phyloP scores from a whole-genome alignment of 2,113 vertebrate genomes.

The Cichladusa arquata region DNA sequence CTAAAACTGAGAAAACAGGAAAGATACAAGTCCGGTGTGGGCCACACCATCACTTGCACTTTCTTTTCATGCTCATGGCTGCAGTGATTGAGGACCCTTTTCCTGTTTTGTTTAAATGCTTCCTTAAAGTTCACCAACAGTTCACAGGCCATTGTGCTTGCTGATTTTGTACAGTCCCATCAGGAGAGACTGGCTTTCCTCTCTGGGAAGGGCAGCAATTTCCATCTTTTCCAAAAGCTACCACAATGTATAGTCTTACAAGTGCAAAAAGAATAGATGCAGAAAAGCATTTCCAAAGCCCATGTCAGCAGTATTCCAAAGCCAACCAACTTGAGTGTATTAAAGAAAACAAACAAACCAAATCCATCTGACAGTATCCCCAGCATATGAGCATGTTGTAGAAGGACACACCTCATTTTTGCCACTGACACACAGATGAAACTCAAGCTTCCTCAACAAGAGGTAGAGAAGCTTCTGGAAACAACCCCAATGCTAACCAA shows the following conservation, averaged over 20 bases:
- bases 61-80: neutral
- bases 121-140: constrained; percentile 25
- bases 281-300: neutral
- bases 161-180: neutral
- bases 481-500: neutral
- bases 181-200: neutral
- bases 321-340: neutral
- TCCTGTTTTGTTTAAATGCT: constrained; percentile 46
- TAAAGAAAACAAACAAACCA: neutral
- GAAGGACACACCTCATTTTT: neutral
- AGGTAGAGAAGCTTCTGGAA: neutral
- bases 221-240: neutral
- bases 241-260: neutral
- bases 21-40: neutral
- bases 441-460: neutral
- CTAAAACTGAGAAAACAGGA: constrained; percentile 4
- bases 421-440: neutral
- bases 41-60: constrained; percentile 26
- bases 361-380: neutral
- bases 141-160: constrained; percentile 16
- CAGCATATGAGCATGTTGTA: neutral
- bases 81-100: constrained; percentile 16
- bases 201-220: neutral
- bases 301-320: neutral
- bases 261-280: neutral